Evolutionary conservation across 2,113 vertebrate species (phyloP).

Genomic region (Axis porcinus): DNA sequence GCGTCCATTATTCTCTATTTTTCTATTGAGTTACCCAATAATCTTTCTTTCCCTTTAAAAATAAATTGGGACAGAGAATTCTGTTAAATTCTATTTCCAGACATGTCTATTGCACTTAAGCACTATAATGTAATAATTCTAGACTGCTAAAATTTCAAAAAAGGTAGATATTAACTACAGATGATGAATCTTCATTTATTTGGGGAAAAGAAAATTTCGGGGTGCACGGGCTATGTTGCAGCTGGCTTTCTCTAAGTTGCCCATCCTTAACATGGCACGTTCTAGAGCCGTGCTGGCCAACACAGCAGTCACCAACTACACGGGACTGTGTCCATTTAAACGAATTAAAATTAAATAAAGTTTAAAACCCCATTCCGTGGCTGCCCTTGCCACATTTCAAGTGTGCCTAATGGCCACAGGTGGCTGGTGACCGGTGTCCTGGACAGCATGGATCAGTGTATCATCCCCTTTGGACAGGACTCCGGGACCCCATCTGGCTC

Average conservation of each 20-base stretch:
- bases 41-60: not conserved
- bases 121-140: not conserved
- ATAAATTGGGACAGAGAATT: not conserved
- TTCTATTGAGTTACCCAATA: not conserved
- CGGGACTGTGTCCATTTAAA: not conserved
- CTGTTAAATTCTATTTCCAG: not conserved
- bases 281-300: not conserved
- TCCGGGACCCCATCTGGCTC: rapidly evolving
- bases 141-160: not conserved
- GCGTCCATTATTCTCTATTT: not conserved
- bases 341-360: not conserved
- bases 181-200: not conserved
- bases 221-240: not conserved
- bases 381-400: not conserved
- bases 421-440: not conserved
- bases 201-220: not conserved
- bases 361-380: not conserved
- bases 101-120: not conserved
- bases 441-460: not conserved
- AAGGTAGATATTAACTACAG: not conserved
- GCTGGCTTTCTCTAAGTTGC: not conserved
- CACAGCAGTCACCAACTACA: not conserved
- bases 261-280: not conserved
- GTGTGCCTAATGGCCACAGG: not conserved
- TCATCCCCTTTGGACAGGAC: not conserved